phyloP scores from a whole-genome alignment of 2,888 invertebrate genomes.

The Dryobota labecula region DNA sequence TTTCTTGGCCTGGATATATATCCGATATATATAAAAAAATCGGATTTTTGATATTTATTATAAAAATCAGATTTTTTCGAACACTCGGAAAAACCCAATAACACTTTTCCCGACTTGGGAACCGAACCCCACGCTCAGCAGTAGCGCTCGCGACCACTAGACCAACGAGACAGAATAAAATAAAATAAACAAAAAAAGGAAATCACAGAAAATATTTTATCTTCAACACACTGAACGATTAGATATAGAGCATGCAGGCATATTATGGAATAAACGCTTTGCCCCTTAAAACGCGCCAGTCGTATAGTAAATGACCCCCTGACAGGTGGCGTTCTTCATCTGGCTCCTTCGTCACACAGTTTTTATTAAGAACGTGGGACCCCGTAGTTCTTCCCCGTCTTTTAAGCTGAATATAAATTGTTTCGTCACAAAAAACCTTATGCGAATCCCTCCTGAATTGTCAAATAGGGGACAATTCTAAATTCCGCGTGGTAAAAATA shows the following conservation, averaged over 20 bases:
- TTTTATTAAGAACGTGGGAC: slow-evolving; percentile 48
- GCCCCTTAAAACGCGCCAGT: slow-evolving; percentile 27
- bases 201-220: background rate
- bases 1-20: no score
- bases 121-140: no score
- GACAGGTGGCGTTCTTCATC: slow-evolving; percentile 48
- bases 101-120: no score
- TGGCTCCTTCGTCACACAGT: slow-evolving; percentile 25
- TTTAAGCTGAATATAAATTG: slow-evolving; percentile 39
- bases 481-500: background rate
- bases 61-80: no score
- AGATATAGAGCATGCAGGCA: background rate
- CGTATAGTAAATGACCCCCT: slow-evolving; percentile 39
- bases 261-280: slow-evolving; percentile 25
- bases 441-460: slow-evolving; percentile 44
- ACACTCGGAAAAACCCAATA: no score
- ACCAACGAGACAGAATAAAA: no score
- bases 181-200: background rate
- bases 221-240: background rate
- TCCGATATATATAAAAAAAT: no score
- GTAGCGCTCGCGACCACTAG: no score
- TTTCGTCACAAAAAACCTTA: slow-evolving; percentile 23
- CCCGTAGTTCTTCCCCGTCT: slow-evolving; percentile 30
- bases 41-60: no score
- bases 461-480: slow-evolving; percentile 4